phyloP scores from a whole-genome alignment of 2,113 vertebrate species.

The Tachuris rubrigastra region DNA sequence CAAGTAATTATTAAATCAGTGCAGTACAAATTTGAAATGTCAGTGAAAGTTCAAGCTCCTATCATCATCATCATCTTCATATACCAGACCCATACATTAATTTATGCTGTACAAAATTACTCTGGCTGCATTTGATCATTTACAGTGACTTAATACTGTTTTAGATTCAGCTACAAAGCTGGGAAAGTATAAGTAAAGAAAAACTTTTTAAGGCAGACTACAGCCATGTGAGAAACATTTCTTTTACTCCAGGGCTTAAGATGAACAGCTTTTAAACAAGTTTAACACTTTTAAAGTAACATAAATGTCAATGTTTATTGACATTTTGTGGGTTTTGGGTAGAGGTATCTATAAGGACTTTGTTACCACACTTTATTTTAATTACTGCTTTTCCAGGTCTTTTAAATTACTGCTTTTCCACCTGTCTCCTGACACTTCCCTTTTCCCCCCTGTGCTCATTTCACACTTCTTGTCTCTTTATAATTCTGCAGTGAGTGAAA shows the following conservation, averaged over 20 bases:
- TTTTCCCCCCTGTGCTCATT: neutral
- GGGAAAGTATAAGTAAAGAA: neutral
- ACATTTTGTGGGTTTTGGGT: neutral
- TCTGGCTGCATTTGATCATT: neutral
- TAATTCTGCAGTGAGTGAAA: neutral
- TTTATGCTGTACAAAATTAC: neutral
- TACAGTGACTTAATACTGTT: neutral
- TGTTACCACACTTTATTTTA: neutral
- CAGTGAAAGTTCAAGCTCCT: neutral
- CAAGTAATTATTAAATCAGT: neutral
- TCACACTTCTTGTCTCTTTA: neutral
- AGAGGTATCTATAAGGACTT: neutral
- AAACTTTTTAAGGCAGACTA: neutral
- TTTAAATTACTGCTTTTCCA: neutral
- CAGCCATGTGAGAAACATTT: fast-evolving
- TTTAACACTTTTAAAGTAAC: neutral
- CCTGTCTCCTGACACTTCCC: neutral
- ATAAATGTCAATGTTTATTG: neutral
- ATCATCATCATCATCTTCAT: neutral
- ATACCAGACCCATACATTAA: neutral
- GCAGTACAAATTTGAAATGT: neutral
- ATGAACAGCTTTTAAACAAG: too few species aligned
- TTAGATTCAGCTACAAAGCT: neutral
- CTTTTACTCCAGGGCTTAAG: neutral
- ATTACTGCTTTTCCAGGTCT: neutral